These are phyloP conservation scores for Hydrozoanthus tunicans DNA, from an alignment of 64 coral and sea anemone genomes.

Conservation along the genomic window DNA sequence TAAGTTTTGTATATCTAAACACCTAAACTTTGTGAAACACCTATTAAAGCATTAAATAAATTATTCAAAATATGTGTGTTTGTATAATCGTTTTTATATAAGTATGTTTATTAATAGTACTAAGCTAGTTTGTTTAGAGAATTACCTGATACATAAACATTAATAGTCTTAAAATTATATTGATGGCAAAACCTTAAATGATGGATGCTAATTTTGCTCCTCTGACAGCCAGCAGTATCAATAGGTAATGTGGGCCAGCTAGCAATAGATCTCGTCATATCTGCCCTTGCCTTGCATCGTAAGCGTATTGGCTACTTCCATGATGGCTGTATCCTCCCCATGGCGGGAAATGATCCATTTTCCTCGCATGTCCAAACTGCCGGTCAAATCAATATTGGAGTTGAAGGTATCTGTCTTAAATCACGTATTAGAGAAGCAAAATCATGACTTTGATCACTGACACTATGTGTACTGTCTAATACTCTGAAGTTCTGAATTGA, in stretches of 20 bases:
- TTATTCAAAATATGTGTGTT: too few relatives aligned
- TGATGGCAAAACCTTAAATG: too few relatives aligned
- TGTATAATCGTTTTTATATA: too few relatives aligned
- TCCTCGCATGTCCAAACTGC: slow-evolving; percentile 5
- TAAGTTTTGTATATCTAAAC: too few relatives aligned
- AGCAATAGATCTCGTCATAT: slow-evolving; percentile 86
- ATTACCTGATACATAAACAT: too few relatives aligned
- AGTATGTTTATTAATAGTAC: too few relatives aligned
- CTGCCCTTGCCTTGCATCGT: slow-evolving; percentile 41
- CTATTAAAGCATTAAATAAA: too few relatives aligned
- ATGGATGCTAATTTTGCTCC: background rate
- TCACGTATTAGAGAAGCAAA: background rate
- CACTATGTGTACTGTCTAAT: too few relatives aligned
- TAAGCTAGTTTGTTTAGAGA: too few relatives aligned
- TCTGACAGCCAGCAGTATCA: slow-evolving; percentile 85
- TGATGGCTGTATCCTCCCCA: slow-evolving; percentile 83
- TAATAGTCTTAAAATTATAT: too few relatives aligned
- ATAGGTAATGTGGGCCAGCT: slow-evolving; percentile 98
- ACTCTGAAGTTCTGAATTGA: too few relatives aligned
- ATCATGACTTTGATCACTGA: background rate
- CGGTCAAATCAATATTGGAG: slow-evolving; percentile 75
- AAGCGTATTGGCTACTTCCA: slow-evolving; percentile 78
- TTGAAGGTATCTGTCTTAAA: slow-evolving; percentile 69
- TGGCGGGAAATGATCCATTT: slow-evolving; percentile 95
- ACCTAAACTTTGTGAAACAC: too few relatives aligned